phyloP scores from a whole-genome alignment of 1,140 invertebrate genomes.

The Lasioglossum albipes region DNA sequence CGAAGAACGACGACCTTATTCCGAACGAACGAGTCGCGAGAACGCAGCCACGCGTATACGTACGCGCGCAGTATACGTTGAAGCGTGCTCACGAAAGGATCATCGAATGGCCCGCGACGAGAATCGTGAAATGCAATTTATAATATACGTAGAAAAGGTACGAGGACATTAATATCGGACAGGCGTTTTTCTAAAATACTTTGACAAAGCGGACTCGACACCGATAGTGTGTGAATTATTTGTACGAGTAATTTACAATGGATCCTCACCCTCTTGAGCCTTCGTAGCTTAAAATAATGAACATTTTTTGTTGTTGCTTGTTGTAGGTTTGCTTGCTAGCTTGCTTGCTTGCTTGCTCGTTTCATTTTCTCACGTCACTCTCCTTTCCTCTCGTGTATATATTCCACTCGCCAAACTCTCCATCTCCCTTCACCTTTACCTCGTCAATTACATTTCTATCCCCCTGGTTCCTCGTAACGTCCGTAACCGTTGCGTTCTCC shows the following conservation, averaged over 20 bases:
- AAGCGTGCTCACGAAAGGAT: constrained; percentile 46
- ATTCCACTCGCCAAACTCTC: not conserved
- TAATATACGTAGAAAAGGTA: constrained; percentile 64
- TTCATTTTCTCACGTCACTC: not conserved
- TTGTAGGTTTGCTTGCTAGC: constrained; percentile 20
- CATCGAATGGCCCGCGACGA: constrained; percentile 59
- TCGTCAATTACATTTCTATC: not conserved
- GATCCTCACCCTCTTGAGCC: constrained; percentile 60
- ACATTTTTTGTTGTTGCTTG: constrained; percentile 51
- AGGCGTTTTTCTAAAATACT: constrained; percentile 61
- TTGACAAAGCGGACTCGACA: constrained; percentile 68
- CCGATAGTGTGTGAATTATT: constrained; percentile 65
- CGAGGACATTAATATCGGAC: constrained; percentile 62
- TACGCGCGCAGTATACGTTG: constrained; percentile 11
- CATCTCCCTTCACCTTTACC: too few relatives aligned
- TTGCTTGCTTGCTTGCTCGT: constrained; percentile 23
- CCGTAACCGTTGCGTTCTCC: not conserved
- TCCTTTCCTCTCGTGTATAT: not conserved
- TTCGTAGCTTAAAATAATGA: constrained; percentile 68
- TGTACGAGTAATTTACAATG: constrained; percentile 70
- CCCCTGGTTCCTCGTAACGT: constrained; percentile 4
- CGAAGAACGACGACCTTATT: constrained; percentile 47
- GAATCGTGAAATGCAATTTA: constrained; percentile 61
- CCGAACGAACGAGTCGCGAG: constrained; percentile 51
- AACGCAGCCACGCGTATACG: constrained; percentile 21